These are phyloP conservation scores for Schizothorax lantsangensis DNA, from an alignment of 2,797 vertebrate species.

Conservation along the genomic window DNA sequence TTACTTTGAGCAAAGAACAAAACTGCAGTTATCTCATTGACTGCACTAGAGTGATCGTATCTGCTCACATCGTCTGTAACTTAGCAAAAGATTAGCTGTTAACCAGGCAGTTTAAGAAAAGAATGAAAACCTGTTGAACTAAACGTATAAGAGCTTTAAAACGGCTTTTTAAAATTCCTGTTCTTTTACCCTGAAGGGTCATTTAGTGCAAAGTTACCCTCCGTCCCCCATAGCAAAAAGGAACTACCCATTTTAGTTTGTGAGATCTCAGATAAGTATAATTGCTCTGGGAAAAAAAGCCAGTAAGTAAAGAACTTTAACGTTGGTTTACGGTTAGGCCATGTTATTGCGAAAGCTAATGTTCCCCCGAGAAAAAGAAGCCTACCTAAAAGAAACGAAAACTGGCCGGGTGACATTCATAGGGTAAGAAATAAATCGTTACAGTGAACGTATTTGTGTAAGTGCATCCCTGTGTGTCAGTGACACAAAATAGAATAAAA, in stretches of 20 bases:
- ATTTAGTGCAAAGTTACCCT: background rate
- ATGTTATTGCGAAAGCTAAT: background rate
- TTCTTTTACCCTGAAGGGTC: background rate
- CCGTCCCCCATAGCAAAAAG: background rate
- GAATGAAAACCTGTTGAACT: constrained; percentile 22
- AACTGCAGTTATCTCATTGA: background rate
- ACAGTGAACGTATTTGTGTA: background rate
- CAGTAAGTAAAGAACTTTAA: background rate
- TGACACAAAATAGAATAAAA: background rate
- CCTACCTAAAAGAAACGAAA: background rate
- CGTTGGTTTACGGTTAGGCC: background rate
- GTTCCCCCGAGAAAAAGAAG: background rate
- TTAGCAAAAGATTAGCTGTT: background rate
- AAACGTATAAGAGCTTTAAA: constrained; percentile 4
- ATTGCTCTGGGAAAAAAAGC: background rate
- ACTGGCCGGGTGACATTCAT: constrained; percentile 27
- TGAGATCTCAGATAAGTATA: background rate
- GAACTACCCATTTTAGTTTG: constrained; percentile 1
- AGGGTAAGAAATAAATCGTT: constrained; percentile 3
- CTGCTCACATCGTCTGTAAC: background rate
- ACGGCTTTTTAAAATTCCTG: background rate
- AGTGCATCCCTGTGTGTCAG: background rate
- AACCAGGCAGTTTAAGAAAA: background rate
- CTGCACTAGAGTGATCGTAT: background rate
- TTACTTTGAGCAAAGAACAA: background rate